Conservation (phyloP, 2,113 vertebrate species). For the Aphelocoma coerulescens region DNA sequence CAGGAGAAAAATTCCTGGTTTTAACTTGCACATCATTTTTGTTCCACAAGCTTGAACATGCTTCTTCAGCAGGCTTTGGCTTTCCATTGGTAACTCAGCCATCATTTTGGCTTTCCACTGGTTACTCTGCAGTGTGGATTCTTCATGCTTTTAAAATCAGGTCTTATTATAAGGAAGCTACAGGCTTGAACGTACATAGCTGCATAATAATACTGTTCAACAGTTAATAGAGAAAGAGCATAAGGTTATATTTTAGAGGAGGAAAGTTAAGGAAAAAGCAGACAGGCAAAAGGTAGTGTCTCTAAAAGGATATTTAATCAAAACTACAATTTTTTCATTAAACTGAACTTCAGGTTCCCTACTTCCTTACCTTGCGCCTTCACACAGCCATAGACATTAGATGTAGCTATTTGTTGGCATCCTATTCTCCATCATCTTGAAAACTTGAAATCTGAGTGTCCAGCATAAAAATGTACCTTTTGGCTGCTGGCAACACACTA, state of each 20-base stretch:
- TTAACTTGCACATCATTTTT: not conserved
- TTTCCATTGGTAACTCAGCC: not conserved
- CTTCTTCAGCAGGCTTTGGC: not conserved
- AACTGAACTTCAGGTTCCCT: not conserved
- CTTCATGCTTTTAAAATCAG: not conserved
- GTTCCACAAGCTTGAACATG: not conserved
- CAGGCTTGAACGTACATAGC: not conserved
- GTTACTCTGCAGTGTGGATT: not conserved
- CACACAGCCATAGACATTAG: not conserved
- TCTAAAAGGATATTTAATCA: not conserved
- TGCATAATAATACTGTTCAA: not conserved
- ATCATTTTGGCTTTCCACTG: not conserved
- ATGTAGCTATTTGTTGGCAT: not conserved
- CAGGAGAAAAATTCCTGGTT: not conserved
- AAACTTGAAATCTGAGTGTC: not conserved
- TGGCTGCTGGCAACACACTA: not conserved
- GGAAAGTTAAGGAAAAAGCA: not conserved
- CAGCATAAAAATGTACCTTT: not conserved
- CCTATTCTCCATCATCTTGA: not conserved
- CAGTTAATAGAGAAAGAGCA: not conserved
- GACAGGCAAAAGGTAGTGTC: not conserved
- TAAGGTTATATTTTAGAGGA: not conserved
- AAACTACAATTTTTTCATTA: not conserved
- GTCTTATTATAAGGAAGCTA: not conserved
- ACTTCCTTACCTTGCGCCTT: not conserved